phyloP scores from a whole-genome alignment of 2,888 invertebrate species.

The Deilephila elpenor region DNA sequence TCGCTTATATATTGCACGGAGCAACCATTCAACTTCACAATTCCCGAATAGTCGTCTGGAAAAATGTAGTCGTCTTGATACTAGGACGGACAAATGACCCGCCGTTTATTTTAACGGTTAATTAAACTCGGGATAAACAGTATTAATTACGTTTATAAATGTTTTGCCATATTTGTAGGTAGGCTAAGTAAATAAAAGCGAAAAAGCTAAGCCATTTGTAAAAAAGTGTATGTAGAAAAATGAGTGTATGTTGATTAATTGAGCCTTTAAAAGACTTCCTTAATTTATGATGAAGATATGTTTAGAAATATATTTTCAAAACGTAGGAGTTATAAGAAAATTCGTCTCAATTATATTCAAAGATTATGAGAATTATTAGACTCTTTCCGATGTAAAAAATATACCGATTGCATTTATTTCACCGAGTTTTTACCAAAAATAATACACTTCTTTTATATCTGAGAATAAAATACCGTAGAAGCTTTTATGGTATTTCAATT shows the following conservation, averaged over 20 bases:
- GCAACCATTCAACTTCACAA: neutral
- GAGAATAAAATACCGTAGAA: neutral
- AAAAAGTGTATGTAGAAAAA: too few relatives aligned
- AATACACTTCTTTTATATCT: too few relatives aligned
- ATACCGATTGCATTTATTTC: too few relatives aligned
- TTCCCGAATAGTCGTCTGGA: slow-evolving; percentile 7
- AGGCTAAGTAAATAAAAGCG: neutral
- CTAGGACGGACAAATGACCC: slow-evolving; percentile 5
- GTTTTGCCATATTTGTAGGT: neutral
- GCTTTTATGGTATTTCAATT: neutral
- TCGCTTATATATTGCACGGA: neutral
- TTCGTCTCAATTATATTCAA: too few relatives aligned
- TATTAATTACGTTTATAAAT: neutral
- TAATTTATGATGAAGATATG: too few relatives aligned
- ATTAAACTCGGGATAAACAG: neutral
- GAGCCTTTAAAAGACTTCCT: too few relatives aligned
- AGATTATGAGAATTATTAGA: too few relatives aligned
- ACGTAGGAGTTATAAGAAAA: neutral
- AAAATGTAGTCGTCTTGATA: neutral
- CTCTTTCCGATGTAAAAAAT: too few relatives aligned
- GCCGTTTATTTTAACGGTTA: slow-evolving; percentile 19
- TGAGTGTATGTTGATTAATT: too few relatives aligned
- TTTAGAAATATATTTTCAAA: neutral
- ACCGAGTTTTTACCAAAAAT: too few relatives aligned
- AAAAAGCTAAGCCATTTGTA: neutral